phyloP scores from a whole-genome alignment of 2,888 invertebrate species.

The Drosophila putrida region DNA sequence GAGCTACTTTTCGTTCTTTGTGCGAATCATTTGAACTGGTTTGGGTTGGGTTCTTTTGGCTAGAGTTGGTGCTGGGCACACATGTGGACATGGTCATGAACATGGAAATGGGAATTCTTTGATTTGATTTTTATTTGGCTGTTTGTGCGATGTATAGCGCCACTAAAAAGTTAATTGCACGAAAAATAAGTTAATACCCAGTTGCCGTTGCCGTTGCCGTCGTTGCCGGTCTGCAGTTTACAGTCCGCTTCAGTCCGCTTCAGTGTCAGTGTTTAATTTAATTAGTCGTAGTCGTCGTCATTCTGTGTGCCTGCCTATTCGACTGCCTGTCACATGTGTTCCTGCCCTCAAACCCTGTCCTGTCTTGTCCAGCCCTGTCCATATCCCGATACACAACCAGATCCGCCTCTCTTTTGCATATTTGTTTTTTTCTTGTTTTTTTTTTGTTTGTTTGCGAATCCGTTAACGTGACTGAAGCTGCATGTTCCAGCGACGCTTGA shows the following conservation, averaged over 20 bases:
- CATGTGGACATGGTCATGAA: conserved; percentile 10
- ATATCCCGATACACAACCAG: conserved; percentile 12
- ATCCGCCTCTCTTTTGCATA: conserved; percentile 23
- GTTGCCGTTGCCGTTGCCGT: conserved; percentile 28
- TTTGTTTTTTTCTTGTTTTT: conserved; percentile 7
- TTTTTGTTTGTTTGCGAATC: conserved; percentile 45
- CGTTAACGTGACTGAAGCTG: conserved; percentile 42
- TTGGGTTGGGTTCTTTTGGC: conserved; percentile 14
- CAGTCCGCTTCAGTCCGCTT: conserved; percentile 68
- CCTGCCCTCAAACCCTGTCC: conserved; percentile 1
- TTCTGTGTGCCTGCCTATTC: conserved; percentile 31
- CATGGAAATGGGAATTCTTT: conserved; percentile 75
- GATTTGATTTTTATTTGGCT: conserved; percentile 74
- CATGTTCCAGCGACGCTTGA: conserved; percentile 58
- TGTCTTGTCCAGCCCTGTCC: conserved; percentile 2
- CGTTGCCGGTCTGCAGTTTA: conserved; percentile 37
- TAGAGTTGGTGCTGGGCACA: conserved; percentile 16
- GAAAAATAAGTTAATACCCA: conserved; percentile 78
- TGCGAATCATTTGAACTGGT: conserved; percentile 22
- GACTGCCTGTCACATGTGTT: conserved; percentile 37
- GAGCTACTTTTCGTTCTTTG: conserved; percentile 61
- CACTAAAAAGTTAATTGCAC: conserved; percentile 81
- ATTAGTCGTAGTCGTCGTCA: conserved; percentile 58
- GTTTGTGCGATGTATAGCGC: conserved; percentile 56
- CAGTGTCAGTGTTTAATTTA: conserved; percentile 73